Conservation (phyloP, 2,797 vertebrate species). For the Propithecus deckenii region DNA sequence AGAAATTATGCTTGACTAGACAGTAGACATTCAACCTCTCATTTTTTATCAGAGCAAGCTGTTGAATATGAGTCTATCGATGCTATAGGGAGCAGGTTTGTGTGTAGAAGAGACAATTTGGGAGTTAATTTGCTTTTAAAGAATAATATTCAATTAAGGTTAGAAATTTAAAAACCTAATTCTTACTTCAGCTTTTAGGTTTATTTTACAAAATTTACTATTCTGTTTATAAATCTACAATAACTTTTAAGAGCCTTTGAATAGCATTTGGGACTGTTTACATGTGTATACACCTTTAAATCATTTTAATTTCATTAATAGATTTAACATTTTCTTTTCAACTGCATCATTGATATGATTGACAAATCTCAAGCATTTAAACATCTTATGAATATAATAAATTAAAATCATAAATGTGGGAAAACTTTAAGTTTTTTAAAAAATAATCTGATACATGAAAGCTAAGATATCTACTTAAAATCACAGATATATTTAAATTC, state of each 20-base stretch:
- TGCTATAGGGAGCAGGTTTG: not conserved
- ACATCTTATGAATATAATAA: not conserved
- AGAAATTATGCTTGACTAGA: not conserved
- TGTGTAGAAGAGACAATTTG: not conserved
- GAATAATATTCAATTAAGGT: not conserved
- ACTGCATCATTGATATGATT: not conserved
- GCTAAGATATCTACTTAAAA: not conserved
- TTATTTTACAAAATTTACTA: not conserved
- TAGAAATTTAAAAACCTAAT: not conserved
- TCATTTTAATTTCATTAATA: not conserved
- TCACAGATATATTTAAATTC: not conserved
- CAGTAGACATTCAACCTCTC: not conserved
- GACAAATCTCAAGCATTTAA: not conserved
- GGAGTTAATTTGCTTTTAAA: slow-evolving; percentile 12
- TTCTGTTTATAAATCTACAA: not conserved
- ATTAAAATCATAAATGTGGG: not conserved
- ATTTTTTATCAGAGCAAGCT: not conserved
- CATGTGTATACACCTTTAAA: not conserved
- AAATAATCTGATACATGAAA: not conserved
- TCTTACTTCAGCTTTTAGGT: slow-evolving; percentile 3
- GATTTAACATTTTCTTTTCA: not conserved
- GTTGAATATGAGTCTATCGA: not conserved
- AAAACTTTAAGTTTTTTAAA: not conserved
- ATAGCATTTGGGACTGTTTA: not conserved
- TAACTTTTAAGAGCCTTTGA: not conserved